These are phyloP conservation scores for Orestias chungarensis DNA, from an alignment of 2,797 vertebrate genomes.

Conservation along the genomic window DNA sequence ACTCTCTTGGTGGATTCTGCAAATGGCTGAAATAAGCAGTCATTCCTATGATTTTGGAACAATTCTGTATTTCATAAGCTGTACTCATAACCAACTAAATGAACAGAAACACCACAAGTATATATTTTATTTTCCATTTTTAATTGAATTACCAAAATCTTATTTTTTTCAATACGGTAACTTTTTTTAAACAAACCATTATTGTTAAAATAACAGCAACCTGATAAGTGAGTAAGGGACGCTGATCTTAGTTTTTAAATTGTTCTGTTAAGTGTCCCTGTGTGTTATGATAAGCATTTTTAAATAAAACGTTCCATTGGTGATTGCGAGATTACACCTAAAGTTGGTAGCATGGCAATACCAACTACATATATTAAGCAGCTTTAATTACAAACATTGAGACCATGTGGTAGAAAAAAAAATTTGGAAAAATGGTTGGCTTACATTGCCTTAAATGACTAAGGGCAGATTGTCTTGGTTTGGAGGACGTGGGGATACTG, in stretches of 20 bases:
- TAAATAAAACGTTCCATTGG: neutral
- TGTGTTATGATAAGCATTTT: too few relatives aligned
- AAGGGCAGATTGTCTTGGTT: conserved; percentile 70
- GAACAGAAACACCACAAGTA: neutral
- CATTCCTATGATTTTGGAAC: neutral
- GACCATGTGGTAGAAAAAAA: conserved; percentile 3
- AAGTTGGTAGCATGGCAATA: neutral
- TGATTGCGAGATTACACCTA: neutral
- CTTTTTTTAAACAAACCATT: neutral
- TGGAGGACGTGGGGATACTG: conserved; percentile 56
- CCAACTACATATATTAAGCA: neutral
- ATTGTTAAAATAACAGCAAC: neutral
- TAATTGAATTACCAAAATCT: neutral
- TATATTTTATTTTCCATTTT: neutral
- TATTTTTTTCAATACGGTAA: neutral
- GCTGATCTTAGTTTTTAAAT: too few relatives aligned
- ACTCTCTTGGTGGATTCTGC: neutral
- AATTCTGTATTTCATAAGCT: neutral
- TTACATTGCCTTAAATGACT: conserved; percentile 43
- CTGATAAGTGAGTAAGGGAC: too few relatives aligned
- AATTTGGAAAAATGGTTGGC: conserved; percentile 26
- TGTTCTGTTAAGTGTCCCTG: too few relatives aligned
- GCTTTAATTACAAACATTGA: conserved; percentile 4
- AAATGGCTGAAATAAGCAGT: neutral
- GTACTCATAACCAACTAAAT: neutral